phyloP scores from a whole-genome alignment of 2,113 vertebrate genomes.

The Chaetodon auriga region DNA sequence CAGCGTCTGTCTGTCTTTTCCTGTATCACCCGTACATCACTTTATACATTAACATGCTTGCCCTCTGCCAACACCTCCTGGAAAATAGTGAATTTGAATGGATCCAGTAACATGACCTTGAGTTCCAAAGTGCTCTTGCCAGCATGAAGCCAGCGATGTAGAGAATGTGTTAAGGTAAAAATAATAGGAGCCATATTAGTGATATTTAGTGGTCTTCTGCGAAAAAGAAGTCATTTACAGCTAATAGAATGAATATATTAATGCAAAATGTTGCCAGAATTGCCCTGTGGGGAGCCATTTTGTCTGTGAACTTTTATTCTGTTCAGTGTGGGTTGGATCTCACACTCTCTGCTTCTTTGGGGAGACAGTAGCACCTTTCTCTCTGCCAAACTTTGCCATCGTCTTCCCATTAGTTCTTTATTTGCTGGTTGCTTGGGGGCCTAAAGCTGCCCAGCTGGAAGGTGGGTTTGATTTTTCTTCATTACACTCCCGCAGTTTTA shows the following conservation, averaged over 20 bases:
- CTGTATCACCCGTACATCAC: neutral
- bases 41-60: neutral
- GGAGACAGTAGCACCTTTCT: neutral
- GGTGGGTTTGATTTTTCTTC: neutral
- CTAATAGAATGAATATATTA: conserved; percentile 31
- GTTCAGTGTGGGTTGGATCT: conserved; percentile 14
- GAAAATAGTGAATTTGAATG: conserved; percentile 2
- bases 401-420: neutral
- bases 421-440: neutral
- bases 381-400: neutral
- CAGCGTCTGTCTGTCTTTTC: neutral
- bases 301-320: conserved; percentile 19
- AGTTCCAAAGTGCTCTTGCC: neutral
- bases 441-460: neutral
- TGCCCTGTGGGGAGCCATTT: conserved; percentile 25
- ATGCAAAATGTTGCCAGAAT: conserved; percentile 23
- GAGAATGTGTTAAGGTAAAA: conserved; percentile 17
- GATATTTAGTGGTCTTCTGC: conserved; percentile 23
- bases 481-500: neutral
- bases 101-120: neutral
- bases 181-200: neutral
- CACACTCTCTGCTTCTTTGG: neutral
- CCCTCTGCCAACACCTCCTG: neutral
- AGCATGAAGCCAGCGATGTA: neutral
- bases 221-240: conserved; percentile 22